phyloP scores from a whole-genome alignment of 2,888 invertebrate genomes.

The Dasysyrphus albostriatus region DNA sequence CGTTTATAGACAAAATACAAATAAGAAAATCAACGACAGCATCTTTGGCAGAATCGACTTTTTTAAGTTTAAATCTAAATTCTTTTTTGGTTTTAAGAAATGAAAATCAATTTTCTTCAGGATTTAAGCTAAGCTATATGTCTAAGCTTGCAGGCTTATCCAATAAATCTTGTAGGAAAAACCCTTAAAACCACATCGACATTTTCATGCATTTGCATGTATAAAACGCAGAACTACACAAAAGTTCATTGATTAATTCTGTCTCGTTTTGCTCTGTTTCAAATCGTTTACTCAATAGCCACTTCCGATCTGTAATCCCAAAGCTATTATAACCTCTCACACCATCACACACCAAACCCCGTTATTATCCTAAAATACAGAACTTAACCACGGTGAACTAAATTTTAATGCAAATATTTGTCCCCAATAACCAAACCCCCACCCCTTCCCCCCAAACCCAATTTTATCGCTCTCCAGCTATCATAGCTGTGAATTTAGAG shows the following conservation, averaged over 20 bases:
- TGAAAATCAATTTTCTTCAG: too few species aligned
- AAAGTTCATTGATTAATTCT: slow-evolving; percentile 26
- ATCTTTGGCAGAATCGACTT: too few species aligned
- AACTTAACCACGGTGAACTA: slow-evolving; percentile 51
- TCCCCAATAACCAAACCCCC: slow-evolving; percentile 35
- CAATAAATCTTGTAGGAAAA: neutral
- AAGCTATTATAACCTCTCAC: neutral
- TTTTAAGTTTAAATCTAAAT: too few species aligned
- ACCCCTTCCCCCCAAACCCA: neutral
- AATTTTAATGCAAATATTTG: slow-evolving; percentile 73
- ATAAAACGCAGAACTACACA: neutral
- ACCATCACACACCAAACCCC: slow-evolving; percentile 1
- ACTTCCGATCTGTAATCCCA: slow-evolving; percentile 29
- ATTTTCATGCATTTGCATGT: neutral
- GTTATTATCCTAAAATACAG: slow-evolving; percentile 41
- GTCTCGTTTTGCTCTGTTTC: slow-evolving; percentile 6
- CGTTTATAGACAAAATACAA: too few species aligned
- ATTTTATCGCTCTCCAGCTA: neutral
- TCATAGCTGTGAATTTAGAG: slow-evolving; percentile 28
- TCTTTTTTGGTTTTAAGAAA: too few species aligned
- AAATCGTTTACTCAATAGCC: slow-evolving; percentile 35
- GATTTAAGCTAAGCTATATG: too few species aligned
- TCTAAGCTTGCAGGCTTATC: too few species aligned
- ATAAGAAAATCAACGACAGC: too few species aligned
- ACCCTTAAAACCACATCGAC: neutral